Conservation (phyloP, 2,113 vertebrate genomes). For the Scophthalmus maximus region DNA sequence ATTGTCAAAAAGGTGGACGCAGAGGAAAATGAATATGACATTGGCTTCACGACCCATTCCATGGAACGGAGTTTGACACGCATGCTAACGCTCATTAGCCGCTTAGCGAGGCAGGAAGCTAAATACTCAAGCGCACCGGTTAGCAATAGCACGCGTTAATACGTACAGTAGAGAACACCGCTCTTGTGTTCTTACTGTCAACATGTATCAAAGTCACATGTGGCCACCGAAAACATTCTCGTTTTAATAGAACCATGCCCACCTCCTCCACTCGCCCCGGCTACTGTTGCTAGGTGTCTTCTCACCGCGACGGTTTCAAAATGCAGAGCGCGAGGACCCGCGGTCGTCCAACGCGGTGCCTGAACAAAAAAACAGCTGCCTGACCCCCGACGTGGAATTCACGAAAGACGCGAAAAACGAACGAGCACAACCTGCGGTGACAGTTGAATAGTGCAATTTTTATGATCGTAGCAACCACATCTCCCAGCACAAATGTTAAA, state of each 20-base stretch:
- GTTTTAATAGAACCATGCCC: conserved; percentile 24
- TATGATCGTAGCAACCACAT: conserved; percentile 75
- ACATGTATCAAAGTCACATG: not conserved
- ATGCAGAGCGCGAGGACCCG: conserved; percentile 73
- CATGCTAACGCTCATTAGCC: conserved; percentile 64
- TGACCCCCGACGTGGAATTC: too few relatives aligned
- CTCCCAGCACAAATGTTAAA: conserved; percentile 62
- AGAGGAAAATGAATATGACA: not conserved
- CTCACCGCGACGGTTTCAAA: conserved; percentile 81
- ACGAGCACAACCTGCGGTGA: conserved; percentile 8
- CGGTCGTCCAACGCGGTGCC: conserved; percentile 41
- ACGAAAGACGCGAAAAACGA: not conserved
- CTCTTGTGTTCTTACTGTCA: not conserved
- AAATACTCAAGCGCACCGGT: conserved; percentile 27
- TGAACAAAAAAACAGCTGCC: conserved; percentile 55
- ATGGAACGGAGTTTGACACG: not conserved
- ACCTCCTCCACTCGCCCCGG: conserved; percentile 68
- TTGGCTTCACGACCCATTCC: not conserved
- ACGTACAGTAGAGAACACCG: not conserved
- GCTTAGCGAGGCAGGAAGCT: conserved; percentile 50
- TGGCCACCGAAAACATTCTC: not conserved
- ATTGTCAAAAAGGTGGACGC: not conserved
- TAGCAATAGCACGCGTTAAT: not conserved
- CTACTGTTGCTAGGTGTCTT: conserved; percentile 59
- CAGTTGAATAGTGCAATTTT: conserved; percentile 76